Evolutionary conservation across 2,888 invertebrate species (phyloP), one percentile per base, ranked within the genome.

Genomic region (Protula sp.): DNA sequence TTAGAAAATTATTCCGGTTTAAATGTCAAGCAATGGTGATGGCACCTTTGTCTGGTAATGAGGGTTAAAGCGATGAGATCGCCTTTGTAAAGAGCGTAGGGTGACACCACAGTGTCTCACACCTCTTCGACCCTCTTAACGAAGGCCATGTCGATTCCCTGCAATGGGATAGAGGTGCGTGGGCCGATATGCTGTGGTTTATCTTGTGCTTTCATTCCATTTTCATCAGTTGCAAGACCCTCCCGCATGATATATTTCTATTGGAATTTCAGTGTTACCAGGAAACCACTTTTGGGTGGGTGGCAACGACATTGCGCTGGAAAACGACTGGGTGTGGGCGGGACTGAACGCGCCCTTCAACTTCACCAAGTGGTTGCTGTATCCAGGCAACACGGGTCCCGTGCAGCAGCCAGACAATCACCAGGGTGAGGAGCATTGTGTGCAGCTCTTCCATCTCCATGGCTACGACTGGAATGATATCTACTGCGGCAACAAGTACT

Each of bases 351-450:
- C 5, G 26, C 38, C 24, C 5, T 53, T 58, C 24, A 54, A 58
- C 53, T 54, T 24, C 58, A 58, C 58, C 27, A 4, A 9, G 4
- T 58, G 58, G 58, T 22, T 58, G 47, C 3, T n/a, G 19, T 58
- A 58, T 30, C 58, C 53, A 26, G 45, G 45, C 27, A 3, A 9
- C 3, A 47, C 31, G 38, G 53, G 45, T 9, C 26, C 53, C 24
- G 29, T 58, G 22, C 58, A 58, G 54, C 53, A 38, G 53, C 58
- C 58, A 4, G 58, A 58, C 54, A 58, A 58, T 27, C 27, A 54
- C 54, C 3, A 3, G 53, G 54, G 45, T 3, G 22, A 26, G 3
- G 58, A 58, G 29, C 58, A 58, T 47, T 58, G 58, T 38, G 53
- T 53, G 38, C 58, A 58, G 26, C 38, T 58, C 38, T 58, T 54